phyloP scores from a whole-genome alignment of 2,797 vertebrate genomes.

The Paratrypauchen microcephalus region DNA sequence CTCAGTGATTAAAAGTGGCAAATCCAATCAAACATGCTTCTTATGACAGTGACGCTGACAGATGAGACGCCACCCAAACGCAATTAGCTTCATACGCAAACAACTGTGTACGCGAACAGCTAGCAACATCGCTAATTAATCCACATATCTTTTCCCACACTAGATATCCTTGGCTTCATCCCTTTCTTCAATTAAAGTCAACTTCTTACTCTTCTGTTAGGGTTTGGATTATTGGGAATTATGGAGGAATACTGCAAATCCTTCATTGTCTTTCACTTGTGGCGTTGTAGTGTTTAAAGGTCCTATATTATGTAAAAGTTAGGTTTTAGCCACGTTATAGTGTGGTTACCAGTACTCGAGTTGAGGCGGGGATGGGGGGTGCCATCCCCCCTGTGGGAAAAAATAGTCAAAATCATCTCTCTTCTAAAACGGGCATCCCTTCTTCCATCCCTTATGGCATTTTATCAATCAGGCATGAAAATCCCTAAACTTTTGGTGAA shows the following conservation, averaged over 20 bases:
- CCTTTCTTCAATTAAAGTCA: slow-evolving; percentile 63
- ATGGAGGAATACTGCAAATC: slow-evolving; percentile 64
- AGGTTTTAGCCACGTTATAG: no score
- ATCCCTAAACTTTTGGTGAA: no score
- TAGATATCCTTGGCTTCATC: slow-evolving; percentile 68
- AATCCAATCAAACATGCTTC: slow-evolving; percentile 75
- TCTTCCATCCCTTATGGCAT: no score
- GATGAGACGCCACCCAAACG: slow-evolving; percentile 47
- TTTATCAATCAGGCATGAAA: no score
- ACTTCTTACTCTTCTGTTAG: slow-evolving; percentile 64
- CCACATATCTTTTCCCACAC: slow-evolving; percentile 66
- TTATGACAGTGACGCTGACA: slow-evolving; percentile 42
- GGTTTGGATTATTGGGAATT: slow-evolving; percentile 71
- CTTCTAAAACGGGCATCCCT: no score
- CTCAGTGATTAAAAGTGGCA: slow-evolving; percentile 65
- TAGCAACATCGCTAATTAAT: slow-evolving; percentile 70
- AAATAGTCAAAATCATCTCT: no score
- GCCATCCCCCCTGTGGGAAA: no score
- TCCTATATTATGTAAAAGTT: no score
- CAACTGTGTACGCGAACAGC: slow-evolving; percentile 3
- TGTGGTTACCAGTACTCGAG: no score
- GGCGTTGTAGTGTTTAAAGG: slow-evolving; percentile 32
- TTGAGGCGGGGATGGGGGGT: no score
- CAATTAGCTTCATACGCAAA: slow-evolving; percentile 49
- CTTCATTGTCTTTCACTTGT: slow-evolving; percentile 62